A percentile compares a stretch with the other conserved stretches of the same genome.
Evolutionary conservation across 2,797 vertebrate genomes (phyloP).

Genomic region (Cetoscarus ocellatus): DNA sequence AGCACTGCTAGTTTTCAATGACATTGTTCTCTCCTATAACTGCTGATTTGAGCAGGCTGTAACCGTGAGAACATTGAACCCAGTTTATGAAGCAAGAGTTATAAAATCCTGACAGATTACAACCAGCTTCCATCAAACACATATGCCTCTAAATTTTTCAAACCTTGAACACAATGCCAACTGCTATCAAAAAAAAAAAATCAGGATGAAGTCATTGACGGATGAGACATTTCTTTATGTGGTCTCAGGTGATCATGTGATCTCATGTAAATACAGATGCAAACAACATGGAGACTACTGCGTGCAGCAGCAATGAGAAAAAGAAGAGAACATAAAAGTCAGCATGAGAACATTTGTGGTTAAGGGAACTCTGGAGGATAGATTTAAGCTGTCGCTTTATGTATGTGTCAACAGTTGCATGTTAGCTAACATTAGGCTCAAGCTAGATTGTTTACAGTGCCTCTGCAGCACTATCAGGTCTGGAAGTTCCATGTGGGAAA

Average conservation of each 20-base stretch:
- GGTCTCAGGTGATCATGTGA: neutral
- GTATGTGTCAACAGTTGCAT: neutral
- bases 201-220: no score
- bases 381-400: neutral
- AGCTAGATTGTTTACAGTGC: neutral
- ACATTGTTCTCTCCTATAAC: no score
- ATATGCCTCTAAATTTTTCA: no score
- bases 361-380: neutral
- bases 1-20: no score
- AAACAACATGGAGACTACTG: neutral
- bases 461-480: neutral
- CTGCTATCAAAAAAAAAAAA: neutral
- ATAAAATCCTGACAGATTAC: no score
- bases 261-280: neutral
- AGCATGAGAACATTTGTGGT: neutral
- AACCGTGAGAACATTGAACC: no score
- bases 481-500: neutral
- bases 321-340: neutral
- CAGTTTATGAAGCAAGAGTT: no score
- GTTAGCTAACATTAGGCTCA: neutral
- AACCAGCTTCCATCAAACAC: no score
- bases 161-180: no score
- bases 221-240: neutral
- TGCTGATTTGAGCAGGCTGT: no score
- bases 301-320: neutral